Conservation (phyloP, 30 jellyfish, hydroid and myxozoan genomes). For the Catostylus mosaicus region DNA sequence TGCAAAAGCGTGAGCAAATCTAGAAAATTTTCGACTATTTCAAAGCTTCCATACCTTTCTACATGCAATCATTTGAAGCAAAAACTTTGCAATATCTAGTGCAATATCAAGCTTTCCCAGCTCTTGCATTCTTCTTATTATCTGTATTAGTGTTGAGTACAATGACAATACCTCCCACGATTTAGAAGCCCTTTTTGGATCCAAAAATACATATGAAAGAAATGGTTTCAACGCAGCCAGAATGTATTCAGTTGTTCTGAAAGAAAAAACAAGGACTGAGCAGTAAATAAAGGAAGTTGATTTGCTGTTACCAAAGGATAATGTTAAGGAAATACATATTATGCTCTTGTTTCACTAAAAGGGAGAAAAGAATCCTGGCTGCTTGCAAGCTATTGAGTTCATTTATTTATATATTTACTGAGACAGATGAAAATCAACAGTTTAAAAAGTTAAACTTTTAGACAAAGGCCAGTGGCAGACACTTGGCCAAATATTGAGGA, state of each 20-base stretch:
- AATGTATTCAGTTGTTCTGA: neutral
- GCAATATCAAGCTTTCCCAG: neutral
- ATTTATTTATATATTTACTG: no score
- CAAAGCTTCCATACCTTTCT: slow-evolving; percentile 37
- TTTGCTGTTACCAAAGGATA: no score
- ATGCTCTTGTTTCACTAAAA: no score
- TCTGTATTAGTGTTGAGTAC: slow-evolving; percentile 2
- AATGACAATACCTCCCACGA: slow-evolving; percentile 17
- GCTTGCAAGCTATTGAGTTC: no score
- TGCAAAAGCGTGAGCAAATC: no score
- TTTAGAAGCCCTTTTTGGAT: slow-evolving; percentile 25
- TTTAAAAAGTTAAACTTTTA: no score
- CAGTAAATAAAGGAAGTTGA: neutral
- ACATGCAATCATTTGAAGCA: neutral
- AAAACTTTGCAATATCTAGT: slow-evolving; percentile 15
- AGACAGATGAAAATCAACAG: no score
- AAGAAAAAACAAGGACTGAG: neutral
- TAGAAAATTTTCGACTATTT: neutral
- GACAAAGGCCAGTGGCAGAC: no score
- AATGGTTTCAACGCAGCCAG: slow-evolving; percentile 32
- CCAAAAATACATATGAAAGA: slow-evolving; percentile 26
- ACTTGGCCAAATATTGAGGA: no score
- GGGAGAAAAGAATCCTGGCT: no score
- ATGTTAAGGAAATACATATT: no score
- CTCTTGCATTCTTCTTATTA: slow-evolving; percentile 7